Percentiles rank a stretch among this genome's conserved stretches.
phyloP scores from a whole-genome alignment of 2,888 invertebrate genomes.

The Onthophagus sagittarius region DNA sequence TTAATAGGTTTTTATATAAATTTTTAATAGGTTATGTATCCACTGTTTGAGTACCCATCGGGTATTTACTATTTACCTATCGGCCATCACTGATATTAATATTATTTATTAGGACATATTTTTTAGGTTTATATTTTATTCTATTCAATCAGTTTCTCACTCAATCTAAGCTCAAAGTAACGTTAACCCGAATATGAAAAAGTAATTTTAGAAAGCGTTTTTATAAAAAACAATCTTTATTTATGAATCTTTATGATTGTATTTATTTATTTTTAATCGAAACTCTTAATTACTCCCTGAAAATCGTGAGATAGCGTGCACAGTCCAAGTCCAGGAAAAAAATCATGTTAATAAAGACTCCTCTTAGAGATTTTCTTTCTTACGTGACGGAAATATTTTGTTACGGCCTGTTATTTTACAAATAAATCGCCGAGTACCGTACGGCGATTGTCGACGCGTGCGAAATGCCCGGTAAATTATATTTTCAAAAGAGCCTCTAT shows the following conservation, averaged over 20 bases:
- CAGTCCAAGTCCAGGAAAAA: neutral
- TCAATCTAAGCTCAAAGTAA: neutral
- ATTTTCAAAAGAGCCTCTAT: neutral
- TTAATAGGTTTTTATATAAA: no score
- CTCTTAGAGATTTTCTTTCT: neutral
- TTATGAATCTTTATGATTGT: neutral
- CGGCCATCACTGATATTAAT: no score
- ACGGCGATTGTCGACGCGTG: neutral
- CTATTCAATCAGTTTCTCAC: neutral
- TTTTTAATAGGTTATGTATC: no score
- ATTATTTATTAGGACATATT: no score
- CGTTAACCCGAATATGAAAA: neutral
- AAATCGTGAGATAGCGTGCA: neutral
- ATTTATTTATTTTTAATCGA: neutral
- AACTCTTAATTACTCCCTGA: neutral
- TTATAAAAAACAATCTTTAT: neutral
- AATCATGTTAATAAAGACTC: neutral
- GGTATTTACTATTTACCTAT: no score
- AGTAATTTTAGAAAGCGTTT: neutral
- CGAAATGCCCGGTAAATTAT: neutral
- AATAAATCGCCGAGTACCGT: neutral
- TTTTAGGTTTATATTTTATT: no score
- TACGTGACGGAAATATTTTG: neutral
- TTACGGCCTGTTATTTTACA: neutral
- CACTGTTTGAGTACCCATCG: no score